A percentile compares a stretch with the other conserved stretches of the same genome.
Evolutionary conservation across 2,797 vertebrate genomes (phyloP).

Genomic region (Intellagama lesueurii): DNA sequence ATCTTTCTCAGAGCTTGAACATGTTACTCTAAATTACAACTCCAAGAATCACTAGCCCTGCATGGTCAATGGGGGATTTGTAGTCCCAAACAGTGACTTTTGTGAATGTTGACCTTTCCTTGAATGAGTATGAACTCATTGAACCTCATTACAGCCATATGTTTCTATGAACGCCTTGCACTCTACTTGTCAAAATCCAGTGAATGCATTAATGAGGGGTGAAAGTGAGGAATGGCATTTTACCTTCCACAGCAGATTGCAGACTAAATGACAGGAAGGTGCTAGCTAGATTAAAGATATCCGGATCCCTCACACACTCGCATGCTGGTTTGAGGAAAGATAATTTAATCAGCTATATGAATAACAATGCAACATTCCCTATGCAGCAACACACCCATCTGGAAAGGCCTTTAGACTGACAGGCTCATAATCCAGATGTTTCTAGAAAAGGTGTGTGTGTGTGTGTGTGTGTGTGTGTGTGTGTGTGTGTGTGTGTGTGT

Average conservation of each 20-base stretch:
- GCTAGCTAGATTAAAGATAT: neutral
- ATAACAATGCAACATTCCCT: neutral
- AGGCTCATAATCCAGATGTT: slow-evolving; percentile 47
- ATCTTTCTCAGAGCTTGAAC: no score
- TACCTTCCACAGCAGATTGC: neutral
- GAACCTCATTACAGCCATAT: neutral
- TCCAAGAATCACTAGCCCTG: no score
- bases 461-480: neutral
- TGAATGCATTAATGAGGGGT: neutral
- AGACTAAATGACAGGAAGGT: neutral
- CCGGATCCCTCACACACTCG: neutral
- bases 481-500: no score
- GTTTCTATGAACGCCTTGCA: neutral
- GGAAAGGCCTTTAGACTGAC: slow-evolving; percentile 16
- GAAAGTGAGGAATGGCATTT: neutral
- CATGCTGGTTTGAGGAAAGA: neutral
- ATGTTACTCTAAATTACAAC: no score
- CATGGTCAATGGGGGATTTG: no score
- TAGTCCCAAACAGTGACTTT: no score
- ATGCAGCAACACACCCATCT: neutral
- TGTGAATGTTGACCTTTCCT: neutral
- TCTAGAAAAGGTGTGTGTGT: slow-evolving; percentile 32
- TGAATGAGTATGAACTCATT: no score
- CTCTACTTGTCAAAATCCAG: neutral
- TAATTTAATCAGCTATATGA: slow-evolving; percentile 13